These are phyloP conservation scores for Hydropsyche tenuis DNA, from an alignment of 1,140 invertebrate species.

Conservation along the genomic window DNA sequence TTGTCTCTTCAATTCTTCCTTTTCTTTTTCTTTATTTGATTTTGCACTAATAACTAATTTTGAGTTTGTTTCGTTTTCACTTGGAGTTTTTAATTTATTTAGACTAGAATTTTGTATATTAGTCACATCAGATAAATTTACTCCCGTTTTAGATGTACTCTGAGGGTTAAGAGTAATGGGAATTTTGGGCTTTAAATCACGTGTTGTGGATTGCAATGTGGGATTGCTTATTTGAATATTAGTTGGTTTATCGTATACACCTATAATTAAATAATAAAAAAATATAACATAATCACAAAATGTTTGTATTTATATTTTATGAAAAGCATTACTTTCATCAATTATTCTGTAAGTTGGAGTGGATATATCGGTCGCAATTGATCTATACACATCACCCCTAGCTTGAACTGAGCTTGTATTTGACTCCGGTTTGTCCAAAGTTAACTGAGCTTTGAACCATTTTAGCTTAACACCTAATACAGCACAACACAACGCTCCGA, in stretches of 20 bases:
- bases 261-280: too few species aligned
- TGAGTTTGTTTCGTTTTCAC: slow-evolving; percentile 53
- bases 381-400: slow-evolving; percentile 36
- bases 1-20: slow-evolving; percentile 48
- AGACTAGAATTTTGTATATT: too few species aligned
- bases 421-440: slow-evolving; percentile 3
- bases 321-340: slow-evolving; percentile 30
- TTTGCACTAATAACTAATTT: too few species aligned
- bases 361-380: slow-evolving; percentile 22
- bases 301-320: too few species aligned
- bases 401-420: background rate
- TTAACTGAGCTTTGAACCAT: slow-evolving; percentile 42
- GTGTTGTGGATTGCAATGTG: slow-evolving; percentile 41
- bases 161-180: too few species aligned
- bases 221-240: slow-evolving; percentile 45
- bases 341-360: slow-evolving; percentile 22
- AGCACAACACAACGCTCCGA: slow-evolving; percentile 42
- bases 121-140: too few species aligned
- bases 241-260: background rate
- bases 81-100: too few species aligned
- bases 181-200: too few species aligned
- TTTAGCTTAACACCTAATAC: slow-evolving; percentile 47
- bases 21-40: slow-evolving; percentile 44
- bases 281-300: too few species aligned
- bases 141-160: background rate